These are phyloP conservation scores for Brachionus paranguensis DNA, from an alignment of 1,140 invertebrate species.

Conservation along the genomic window DNA sequence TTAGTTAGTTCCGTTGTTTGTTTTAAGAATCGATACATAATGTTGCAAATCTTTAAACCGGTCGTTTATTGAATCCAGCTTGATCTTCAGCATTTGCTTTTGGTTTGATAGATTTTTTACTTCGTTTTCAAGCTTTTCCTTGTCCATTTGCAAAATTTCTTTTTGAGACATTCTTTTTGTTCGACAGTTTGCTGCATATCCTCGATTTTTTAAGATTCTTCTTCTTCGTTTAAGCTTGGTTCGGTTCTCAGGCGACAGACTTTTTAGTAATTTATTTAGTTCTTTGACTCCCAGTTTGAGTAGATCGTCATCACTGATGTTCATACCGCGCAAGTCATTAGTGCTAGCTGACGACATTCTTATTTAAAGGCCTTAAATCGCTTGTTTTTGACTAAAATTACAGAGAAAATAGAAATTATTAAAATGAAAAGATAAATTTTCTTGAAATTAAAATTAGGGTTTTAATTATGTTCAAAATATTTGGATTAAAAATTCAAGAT, in stretches of 20 bases:
- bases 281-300: conserved; percentile 84
- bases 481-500: background rate
- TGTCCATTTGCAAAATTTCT: conserved; percentile 63
- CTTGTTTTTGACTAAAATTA: background rate
- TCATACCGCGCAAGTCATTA: background rate
- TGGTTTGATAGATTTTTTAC: conserved; percentile 14
- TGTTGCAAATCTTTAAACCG: conserved; percentile 8
- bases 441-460: too few species aligned
- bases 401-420: background rate
- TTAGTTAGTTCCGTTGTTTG: background rate
- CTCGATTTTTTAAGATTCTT: conserved; percentile 92
- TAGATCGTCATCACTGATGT: conserved; percentile 69
- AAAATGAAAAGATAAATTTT: background rate
- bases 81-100: conserved; percentile 17
- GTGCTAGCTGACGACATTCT: background rate
- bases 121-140: conserved; percentile 61
- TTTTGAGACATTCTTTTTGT: conserved; percentile 53
- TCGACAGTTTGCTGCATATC: conserved; percentile 96
- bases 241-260: conserved; percentile 78
- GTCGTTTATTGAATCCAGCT: conserved; percentile 6
- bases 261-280: conserved; percentile 86
- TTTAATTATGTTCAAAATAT: background rate
- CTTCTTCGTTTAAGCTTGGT: conserved; percentile 87
- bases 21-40: conserved; percentile 11
- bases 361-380: background rate